Base-by-base conservation (phyloP, 2,113 vertebrate genomes). In the Thalassarche chlororhynchos region DNA sequence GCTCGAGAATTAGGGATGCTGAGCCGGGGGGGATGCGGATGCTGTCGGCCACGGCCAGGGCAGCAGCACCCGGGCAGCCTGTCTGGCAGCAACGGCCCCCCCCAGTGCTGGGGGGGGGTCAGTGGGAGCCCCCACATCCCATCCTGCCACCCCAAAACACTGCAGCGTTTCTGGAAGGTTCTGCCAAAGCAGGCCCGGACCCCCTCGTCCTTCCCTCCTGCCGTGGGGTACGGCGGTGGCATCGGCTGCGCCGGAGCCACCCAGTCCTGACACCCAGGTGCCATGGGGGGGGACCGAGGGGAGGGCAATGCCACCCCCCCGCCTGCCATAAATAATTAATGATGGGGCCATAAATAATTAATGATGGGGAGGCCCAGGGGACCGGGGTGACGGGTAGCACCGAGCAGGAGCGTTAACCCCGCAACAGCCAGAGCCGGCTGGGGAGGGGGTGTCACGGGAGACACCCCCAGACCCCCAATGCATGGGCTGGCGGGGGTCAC, bases 131-230 rank as follows among this genome's bases (percentile, higher is more conserved):
- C 42, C 58, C 13, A 72, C 2, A 49, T 58, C 47, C 46, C 52
- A 71, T 31, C 58, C 47, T 62, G 68, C 34, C 74, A 14, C 49
- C 83, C 57, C 52, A 15, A 80, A 94, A 83, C 1, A 4, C 55
- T 55, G 61, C 71, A 75, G 29, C 4, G 0, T 38, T 96, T 94
- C 93, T 58, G 42, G 95, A 96, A 94, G 90, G 26, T 93, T 96
- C 93, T 84, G 24, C 57, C 62, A 40, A 42, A 42, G 29, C 40
- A 80, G 19, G 31, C 51, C 16, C 12, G 7, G 71, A 61, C 18
- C 23, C 54, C 34, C 11, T 25, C 15, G 1, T 25, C 51, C 18
- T 51, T 29, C 28, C 23, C 55, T 76, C 68, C 23, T 29, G 62
- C 57, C 1, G 0, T 12, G 46, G 38, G 46, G 40, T 52, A 29